These are phyloP conservation scores for Hemicrepidius hirtus DNA, from an alignment of 2,888 invertebrate genomes.

Conservation along the genomic window DNA sequence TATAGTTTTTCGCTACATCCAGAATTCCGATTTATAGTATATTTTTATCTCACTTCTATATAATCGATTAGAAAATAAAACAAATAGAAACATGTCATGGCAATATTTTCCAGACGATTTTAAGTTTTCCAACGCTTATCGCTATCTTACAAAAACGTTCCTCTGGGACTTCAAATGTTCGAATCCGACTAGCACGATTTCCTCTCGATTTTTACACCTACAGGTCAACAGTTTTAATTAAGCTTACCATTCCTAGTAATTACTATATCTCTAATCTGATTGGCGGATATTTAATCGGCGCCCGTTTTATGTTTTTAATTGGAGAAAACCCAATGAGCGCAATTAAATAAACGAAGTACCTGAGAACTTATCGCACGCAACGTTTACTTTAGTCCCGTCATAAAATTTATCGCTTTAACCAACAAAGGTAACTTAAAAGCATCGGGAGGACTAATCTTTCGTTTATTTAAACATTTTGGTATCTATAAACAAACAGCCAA, in stretches of 20 bases:
- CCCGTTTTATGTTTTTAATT: constrained; percentile 2
- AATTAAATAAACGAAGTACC: constrained; percentile 9
- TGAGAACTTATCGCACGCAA: constrained; percentile 19
- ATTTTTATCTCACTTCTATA: constrained; percentile 26
- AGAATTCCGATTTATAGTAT: constrained; percentile 22
- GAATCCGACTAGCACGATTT: background rate
- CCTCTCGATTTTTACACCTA: constrained; percentile 21
- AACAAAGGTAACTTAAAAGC: background rate
- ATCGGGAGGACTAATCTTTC: constrained; percentile 1
- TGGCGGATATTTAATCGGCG: constrained; percentile 4
- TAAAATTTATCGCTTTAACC: constrained; percentile 17
- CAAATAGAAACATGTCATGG: constrained; percentile 20
- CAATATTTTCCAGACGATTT: constrained; percentile 23
- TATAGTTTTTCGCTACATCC: constrained; percentile 36
- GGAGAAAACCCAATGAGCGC: background rate
- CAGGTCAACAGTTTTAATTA: constrained; percentile 11
- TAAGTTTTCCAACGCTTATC: constrained; percentile 29
- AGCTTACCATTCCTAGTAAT: constrained; percentile 10
- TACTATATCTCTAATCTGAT: constrained; percentile 19
- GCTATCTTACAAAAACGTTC: constrained; percentile 16
- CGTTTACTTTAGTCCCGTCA: constrained; percentile 13
- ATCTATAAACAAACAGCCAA: background rate
- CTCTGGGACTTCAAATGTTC: constrained; percentile 13
- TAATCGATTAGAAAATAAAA: constrained; percentile 30
- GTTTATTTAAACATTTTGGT: background rate